Evolutionary conservation across 2,797 vertebrate species (phyloP).

Genomic region (Pseudopleuronectes americanus): DNA sequence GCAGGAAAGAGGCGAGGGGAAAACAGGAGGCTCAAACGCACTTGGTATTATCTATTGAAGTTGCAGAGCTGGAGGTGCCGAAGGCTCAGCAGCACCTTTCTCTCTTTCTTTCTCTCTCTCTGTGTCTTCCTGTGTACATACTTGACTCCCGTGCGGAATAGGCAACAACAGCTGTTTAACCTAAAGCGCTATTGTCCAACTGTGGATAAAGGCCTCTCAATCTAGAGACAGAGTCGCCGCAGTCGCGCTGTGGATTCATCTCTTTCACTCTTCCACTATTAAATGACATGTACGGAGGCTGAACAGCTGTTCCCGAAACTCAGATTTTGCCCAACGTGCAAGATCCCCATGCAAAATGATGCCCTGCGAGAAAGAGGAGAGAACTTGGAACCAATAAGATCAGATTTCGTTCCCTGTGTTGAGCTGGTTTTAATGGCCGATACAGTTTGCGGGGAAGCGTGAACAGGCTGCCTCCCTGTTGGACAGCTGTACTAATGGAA

Average conservation of each 20-base stretch:
- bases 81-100: conserved; percentile 54
- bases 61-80: conserved; percentile 64
- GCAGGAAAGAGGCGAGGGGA: conserved; percentile 47
- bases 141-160: conserved; percentile 61
- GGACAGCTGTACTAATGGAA: conserved; percentile 65
- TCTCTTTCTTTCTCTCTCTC: conserved; percentile 38
- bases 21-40: conserved; percentile 50
- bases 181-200: conserved; percentile 69
- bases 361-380: conserved; percentile 46
- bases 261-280: conserved; percentile 10
- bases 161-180: conserved; percentile 79
- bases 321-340: conserved; percentile 53
- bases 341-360: conserved; percentile 48
- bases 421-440: conserved; percentile 29
- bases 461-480: conserved; percentile 60
- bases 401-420: conserved; percentile 35
- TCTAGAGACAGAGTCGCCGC: conserved; percentile 32
- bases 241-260: conserved; percentile 11
- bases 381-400: conserved; percentile 40
- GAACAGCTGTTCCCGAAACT: conserved; percentile 56
- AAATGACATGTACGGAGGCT: conserved; percentile 21
- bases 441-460: conserved; percentile 42
- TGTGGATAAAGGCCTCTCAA: conserved; percentile 62
- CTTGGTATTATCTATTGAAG: conserved; percentile 69
- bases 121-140: conserved; percentile 66